phyloP scores from a whole-genome alignment of 2,113 vertebrate genomes.

The Pachyramphus minor region DNA sequence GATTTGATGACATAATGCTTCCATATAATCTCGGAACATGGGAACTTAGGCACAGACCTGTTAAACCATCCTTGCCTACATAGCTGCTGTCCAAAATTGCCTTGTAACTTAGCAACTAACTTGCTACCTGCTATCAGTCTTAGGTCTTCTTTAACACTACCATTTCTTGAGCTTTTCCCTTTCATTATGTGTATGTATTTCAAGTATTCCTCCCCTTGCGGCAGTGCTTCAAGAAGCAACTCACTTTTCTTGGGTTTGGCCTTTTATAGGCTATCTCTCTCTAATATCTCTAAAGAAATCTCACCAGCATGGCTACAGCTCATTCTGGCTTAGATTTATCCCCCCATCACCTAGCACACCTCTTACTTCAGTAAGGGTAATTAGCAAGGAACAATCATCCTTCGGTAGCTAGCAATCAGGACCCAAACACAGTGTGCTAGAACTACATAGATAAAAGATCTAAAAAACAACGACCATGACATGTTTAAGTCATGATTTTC shows the following conservation, averaged over 20 bases:
- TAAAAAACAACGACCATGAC: not conserved
- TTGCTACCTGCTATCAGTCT: not conserved
- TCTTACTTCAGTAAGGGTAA: not conserved
- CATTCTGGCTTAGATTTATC: not conserved
- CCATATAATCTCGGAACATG: not conserved
- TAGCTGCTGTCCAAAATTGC: not conserved
- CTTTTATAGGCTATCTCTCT: not conserved
- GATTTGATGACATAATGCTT: not conserved
- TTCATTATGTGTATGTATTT: not conserved
- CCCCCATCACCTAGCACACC: not conserved
- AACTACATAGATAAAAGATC: not conserved
- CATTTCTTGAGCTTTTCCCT: not conserved
- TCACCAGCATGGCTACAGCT: not conserved
- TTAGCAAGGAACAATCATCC: not conserved
- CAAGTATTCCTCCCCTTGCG: not conserved
- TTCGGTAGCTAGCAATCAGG: not conserved
- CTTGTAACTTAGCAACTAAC: conserved; percentile 31
- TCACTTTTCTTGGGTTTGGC: not conserved
- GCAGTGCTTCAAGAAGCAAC: not conserved
- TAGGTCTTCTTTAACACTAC: not conserved
- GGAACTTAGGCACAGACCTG: not conserved
- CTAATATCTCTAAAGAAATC: not conserved
- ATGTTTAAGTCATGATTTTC: not conserved
- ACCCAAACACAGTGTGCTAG: not conserved
- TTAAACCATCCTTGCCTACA: not conserved